Percentiles rank a stretch among this genome's conserved stretches.
phyloP scores from a whole-genome alignment of 2,888 invertebrate species.

The Venusia cambrica region DNA sequence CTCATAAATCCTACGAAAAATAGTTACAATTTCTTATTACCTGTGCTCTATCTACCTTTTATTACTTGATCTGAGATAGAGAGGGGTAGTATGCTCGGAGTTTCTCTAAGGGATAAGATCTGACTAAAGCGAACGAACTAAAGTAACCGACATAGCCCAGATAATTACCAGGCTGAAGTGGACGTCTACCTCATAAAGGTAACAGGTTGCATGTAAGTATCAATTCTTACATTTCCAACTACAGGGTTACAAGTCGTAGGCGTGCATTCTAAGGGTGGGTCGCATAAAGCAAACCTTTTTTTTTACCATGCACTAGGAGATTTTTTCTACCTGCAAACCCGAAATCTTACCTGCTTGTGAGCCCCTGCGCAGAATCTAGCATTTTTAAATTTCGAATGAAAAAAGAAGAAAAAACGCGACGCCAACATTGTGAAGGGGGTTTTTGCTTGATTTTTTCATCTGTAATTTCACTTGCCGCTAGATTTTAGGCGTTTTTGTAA shows the following conservation, averaged over 20 bases:
- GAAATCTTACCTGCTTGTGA: conserved; percentile 63
- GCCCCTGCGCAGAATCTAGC: conserved; percentile 68
- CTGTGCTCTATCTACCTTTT: no score
- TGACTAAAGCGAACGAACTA: no score
- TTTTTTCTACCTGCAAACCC: conserved; percentile 79
- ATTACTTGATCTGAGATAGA: no score
- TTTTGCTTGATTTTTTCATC: conserved; percentile 69
- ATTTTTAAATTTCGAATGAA: conserved; percentile 53
- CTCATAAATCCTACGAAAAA: no score
- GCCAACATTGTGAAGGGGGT: conserved; percentile 50
- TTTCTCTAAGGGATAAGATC: no score
- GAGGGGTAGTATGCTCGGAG: no score
- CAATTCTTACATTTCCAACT: conserved; percentile 32
- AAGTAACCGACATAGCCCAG: no score
- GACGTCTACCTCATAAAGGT: neutral
- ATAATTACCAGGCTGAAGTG: no score
- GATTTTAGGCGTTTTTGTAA: conserved; percentile 59
- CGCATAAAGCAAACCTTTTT: conserved; percentile 73
- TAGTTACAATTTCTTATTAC: no score
- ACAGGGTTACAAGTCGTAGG: conserved; percentile 60
- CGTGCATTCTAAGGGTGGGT: conserved; percentile 66
- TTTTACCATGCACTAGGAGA: conserved; percentile 56
- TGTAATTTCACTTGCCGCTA: conserved; percentile 63
- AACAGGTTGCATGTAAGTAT: conserved; percentile 24
- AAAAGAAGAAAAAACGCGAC: conserved; percentile 52